phyloP scores from a whole-genome alignment of 2,888 invertebrate genomes.

The Trimorus sp. region DNA sequence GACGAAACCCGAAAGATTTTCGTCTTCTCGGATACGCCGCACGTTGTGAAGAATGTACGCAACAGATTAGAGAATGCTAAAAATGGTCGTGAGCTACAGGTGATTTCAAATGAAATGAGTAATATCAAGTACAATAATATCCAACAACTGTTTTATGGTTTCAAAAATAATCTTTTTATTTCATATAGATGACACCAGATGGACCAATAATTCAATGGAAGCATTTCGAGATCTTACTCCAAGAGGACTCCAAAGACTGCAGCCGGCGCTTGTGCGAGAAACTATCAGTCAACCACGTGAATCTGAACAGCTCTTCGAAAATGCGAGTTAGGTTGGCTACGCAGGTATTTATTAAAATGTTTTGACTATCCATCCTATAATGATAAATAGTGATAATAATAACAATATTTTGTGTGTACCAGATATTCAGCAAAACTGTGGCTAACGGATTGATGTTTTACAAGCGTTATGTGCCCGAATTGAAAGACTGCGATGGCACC shows the following conservation, averaged over 20 bases:
- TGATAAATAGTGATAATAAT: not conserved
- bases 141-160: too few relatives aligned
- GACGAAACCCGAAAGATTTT: too few relatives aligned
- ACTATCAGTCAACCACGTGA: not conserved
- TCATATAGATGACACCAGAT: too few relatives aligned
- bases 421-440: slow-evolving; percentile 17
- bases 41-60: too few relatives aligned
- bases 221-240: not conserved
- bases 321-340: slow-evolving; percentile 7
- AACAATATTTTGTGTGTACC: not conserved
- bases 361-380: too few relatives aligned
- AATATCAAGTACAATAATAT: too few relatives aligned
- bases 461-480: not conserved
- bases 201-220: not conserved
- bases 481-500: slow-evolving; percentile 3
- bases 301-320: slow-evolving; percentile 8
- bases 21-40: too few relatives aligned
- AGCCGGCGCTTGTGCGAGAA: too few relatives aligned
- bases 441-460: not conserved
- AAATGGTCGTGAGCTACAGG: too few relatives aligned
- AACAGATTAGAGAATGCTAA: too few relatives aligned
- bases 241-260: not conserved
- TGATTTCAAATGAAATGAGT: too few relatives aligned
- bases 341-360: slow-evolving; percentile 1
- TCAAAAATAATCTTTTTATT: too few relatives aligned